Evolutionary conservation across 2,113 vertebrate species (phyloP).

Genomic region (Tauraco erythrolophus): DNA sequence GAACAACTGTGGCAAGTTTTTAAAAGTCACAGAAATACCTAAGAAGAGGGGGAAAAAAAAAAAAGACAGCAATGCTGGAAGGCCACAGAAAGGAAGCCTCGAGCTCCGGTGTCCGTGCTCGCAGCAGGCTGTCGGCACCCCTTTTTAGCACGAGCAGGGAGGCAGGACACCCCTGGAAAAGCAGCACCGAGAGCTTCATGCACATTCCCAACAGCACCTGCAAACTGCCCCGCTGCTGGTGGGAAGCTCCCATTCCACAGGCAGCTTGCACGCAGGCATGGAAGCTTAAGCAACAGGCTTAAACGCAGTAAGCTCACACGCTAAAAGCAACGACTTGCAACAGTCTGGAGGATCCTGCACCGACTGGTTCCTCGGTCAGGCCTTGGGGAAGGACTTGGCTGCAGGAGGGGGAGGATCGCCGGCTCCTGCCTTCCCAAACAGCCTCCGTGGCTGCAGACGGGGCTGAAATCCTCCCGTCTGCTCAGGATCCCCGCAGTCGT

Average conservation of each 20-base stretch:
- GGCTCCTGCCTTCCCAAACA: neutral
- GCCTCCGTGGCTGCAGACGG: rapidly evolving
- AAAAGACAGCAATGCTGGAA: neutral
- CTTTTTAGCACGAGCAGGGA: neutral
- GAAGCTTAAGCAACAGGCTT: neutral
- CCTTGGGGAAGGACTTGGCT: neutral
- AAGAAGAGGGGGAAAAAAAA: neutral
- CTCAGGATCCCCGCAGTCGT: neutral
- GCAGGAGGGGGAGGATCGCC: neutral
- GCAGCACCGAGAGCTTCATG: neutral
- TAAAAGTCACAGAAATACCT: neutral
- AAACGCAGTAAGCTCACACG: neutral
- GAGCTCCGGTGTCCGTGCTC: rapidly evolving
- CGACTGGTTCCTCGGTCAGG: neutral
- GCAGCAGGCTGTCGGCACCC: neutral
- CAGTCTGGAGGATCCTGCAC: neutral
- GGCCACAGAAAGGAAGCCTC: neutral
- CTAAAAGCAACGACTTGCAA: neutral
- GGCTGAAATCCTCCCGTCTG: neutral
- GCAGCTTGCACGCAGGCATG: neutral
- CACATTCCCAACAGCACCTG: neutral
- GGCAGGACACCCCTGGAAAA: neutral
- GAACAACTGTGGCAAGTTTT: neutral
- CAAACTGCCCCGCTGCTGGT: rapidly evolving
- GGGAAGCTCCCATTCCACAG: neutral